phyloP scores from a whole-genome alignment of 2,113 vertebrate genomes.

The Microcebus griseorufus region DNA sequence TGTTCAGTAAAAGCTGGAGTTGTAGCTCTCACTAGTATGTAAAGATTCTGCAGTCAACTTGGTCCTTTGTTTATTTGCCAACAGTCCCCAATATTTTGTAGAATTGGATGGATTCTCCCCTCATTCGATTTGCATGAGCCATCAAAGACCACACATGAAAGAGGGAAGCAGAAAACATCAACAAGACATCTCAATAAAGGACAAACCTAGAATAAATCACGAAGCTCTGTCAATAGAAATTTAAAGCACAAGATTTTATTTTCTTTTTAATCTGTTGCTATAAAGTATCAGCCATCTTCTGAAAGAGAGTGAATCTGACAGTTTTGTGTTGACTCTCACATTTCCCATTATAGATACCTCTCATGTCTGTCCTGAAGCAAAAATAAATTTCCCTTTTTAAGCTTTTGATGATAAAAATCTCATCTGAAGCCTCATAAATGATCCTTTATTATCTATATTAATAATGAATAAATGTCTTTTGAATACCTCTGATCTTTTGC shows the following conservation, averaged over 20 bases:
- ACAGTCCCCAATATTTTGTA: background rate
- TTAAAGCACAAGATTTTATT: constrained; percentile 82
- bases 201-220: constrained; percentile 66
- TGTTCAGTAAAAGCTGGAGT: background rate
- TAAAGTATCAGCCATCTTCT: constrained; percentile 75
- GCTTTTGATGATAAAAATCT: constrained; percentile 91
- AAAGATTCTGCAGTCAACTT: background rate
- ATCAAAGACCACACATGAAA: background rate
- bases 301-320: constrained; percentile 79
- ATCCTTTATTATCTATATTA: constrained; percentile 93
- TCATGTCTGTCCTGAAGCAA: constrained; percentile 86
- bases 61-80: constrained; percentile 10
- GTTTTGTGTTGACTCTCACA: constrained; percentile 83
- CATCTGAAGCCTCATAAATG: constrained; percentile 91
- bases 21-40: background rate
- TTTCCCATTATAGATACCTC: constrained; percentile 82
- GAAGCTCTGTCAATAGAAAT: constrained; percentile 68
- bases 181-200: constrained; percentile 51
- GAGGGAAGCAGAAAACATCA: background rate
- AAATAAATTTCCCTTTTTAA: constrained; percentile 90
- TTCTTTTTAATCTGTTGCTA: constrained; percentile 82
- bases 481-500: constrained; percentile 87
- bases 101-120: background rate
- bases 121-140: background rate
- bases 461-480: constrained; percentile 93